A percentile compares a stretch with the other conserved stretches of the same genome.
Evolutionary conservation across 2,113 vertebrate species (phyloP).

Genomic region (Helogale parvula): DNA sequence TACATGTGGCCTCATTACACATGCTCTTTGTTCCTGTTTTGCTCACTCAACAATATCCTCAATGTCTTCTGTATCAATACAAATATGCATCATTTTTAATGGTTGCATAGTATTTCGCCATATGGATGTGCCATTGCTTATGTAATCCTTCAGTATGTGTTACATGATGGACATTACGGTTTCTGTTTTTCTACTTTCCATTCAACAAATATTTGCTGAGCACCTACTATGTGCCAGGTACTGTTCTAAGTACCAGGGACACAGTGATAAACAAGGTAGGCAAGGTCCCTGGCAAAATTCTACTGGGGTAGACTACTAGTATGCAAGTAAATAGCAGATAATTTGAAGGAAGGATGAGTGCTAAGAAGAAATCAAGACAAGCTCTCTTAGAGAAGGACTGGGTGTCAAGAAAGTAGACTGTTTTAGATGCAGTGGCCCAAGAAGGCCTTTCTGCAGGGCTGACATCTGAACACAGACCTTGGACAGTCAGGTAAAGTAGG

Average conservation of each 20-base stretch:
- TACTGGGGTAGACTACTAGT: background rate
- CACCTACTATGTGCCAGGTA: background rate
- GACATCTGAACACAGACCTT: background rate
- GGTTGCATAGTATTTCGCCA: background rate
- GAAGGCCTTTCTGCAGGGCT: background rate
- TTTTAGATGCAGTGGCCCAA: background rate
- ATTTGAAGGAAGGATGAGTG: background rate
- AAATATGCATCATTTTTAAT: conserved; percentile 32
- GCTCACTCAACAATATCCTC: background rate
- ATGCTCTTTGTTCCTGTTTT: background rate
- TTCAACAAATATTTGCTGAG: conserved; percentile 27
- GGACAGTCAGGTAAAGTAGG: background rate
- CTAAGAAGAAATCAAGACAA: background rate
- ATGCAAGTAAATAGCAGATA: background rate
- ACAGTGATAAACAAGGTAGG: background rate
- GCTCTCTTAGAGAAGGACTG: background rate
- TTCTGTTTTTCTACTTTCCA: background rate
- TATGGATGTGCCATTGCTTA: background rate
- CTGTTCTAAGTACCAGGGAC: background rate
- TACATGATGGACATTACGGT: background rate
- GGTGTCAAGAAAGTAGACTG: background rate
- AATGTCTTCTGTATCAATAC: background rate
- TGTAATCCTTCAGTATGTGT: background rate
- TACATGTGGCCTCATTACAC: background rate
- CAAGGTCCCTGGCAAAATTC: background rate